A percentile compares a stretch with the other conserved stretches of the same genome.
phyloP scores from a whole-genome alignment of 2,113 vertebrate species.

The Colius striatus region DNA sequence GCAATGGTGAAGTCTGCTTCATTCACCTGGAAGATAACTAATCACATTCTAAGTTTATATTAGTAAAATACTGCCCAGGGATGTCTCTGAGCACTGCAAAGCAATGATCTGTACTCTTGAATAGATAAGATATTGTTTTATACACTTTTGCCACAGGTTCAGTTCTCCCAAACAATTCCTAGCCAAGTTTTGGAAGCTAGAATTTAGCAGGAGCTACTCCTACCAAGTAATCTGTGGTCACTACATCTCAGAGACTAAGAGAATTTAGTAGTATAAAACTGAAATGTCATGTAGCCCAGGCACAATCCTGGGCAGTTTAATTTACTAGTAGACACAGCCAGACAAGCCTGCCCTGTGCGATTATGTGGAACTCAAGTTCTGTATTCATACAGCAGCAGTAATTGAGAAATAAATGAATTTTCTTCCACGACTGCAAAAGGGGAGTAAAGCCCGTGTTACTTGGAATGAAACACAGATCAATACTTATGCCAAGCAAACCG shows the following conservation, averaged over 20 bases:
- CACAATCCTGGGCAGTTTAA: not conserved
- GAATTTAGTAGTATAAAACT: not conserved
- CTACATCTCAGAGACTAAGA: not conserved
- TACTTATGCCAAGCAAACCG: constrained; percentile 10
- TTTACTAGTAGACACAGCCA: not conserved
- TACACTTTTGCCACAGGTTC: not conserved
- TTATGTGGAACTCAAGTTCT: not conserved
- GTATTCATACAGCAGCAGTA: not conserved
- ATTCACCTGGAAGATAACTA: not conserved
- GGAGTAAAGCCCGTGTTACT: not conserved
- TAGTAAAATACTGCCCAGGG: not conserved
- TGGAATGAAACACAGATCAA: not conserved
- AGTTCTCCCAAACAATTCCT: not conserved
- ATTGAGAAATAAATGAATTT: not conserved
- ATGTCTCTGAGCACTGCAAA: not conserved
- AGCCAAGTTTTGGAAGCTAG: not conserved
- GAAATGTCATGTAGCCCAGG: not conserved
- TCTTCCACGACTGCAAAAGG: not conserved
- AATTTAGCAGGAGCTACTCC: not conserved
- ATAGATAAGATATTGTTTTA: not conserved
- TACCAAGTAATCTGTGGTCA: not conserved
- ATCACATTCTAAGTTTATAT: not conserved
- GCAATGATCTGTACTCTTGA: not conserved
- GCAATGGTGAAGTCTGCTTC: not conserved
- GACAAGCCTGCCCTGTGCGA: not conserved